Evolutionary conservation across 2,113 vertebrate genomes (phyloP), one percentile per base, ranked within the genome.

Genomic region (Ursus arctos): DNA sequence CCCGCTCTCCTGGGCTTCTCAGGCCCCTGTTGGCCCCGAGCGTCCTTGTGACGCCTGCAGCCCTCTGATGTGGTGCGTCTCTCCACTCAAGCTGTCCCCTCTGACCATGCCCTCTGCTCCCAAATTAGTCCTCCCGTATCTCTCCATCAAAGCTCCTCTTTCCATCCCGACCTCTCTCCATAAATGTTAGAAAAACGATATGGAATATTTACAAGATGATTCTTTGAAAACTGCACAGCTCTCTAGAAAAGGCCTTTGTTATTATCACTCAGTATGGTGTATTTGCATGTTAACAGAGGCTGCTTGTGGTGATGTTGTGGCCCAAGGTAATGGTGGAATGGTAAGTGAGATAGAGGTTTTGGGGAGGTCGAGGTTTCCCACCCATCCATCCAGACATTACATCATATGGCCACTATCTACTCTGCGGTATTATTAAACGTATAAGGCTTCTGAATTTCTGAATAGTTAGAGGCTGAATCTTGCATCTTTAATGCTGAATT

Each of bases 71-170:
- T 53, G 26, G 63, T 53, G 21, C 59, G 13, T 65, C 89, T 72
- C 43, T 89, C 13, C 31, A 33, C 61, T 79, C 59, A 59, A 83
- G 80, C 76, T 63, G 67, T 94, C 91, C 49, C 61, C 74, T 95
- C 93, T 96, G 85, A 84, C 88, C 71, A 33, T 57, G 88, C 61
- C 69, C 81, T 74, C 14, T 88, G 81, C 63, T 91, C 96, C 88
- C 93, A 88, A 79, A 92, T 89, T 51, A 96, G 91, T 67, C 88
- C 57, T 97, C 80, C 85, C 28, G 8, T 85, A 65, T 79, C 74
- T 87, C 80, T 82, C 69, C 67, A 83, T 85, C 86, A 83, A 59
- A 61, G 65, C 59, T 67, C 79, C 26, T 9, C 49, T 91, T 95
- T 97, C 76, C 95, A 92, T 36, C 26, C 14, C 33, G 28, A 59